Evolutionary conservation across 2,888 invertebrate genomes (phyloP).

Genomic region (Craniophora ligustri): DNA sequence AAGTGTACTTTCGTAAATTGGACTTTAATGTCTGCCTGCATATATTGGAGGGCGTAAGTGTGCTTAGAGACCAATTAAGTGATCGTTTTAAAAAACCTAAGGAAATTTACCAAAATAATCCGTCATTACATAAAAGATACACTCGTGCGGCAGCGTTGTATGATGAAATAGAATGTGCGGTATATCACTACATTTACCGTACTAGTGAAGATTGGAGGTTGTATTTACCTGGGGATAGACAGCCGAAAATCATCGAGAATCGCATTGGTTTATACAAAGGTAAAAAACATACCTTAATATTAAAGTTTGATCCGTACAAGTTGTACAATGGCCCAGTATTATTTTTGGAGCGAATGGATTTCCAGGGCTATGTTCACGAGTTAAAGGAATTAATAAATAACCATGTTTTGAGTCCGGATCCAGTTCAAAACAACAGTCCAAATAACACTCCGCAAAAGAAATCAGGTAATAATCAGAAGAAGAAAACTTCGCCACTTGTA

Average conservation of each 20-base stretch:
- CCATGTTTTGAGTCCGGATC: neutral
- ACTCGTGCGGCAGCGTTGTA: neutral
- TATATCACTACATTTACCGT: conserved; percentile 38
- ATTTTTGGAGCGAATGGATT: conserved; percentile 23
- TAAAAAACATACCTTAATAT: neutral
- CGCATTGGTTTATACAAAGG: neutral
- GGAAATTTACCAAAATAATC: neutral
- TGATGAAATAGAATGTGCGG: conserved; percentile 31
- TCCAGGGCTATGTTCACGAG: conserved; percentile 7
- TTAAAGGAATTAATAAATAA: conserved; percentile 10
- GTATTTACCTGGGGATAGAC: conserved; percentile 21
- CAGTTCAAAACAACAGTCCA: neutral
- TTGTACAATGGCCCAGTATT: conserved; percentile 17
- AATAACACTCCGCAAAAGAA: neutral
- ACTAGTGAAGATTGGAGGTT: conserved; percentile 34
- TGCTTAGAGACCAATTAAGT: conserved; percentile 20
- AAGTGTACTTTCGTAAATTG: conserved; percentile 35
- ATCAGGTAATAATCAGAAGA: neutral
- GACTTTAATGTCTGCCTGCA: conserved; percentile 34
- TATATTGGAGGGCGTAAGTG: conserved; percentile 30
- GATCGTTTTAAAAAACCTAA: neutral
- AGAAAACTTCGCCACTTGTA: neutral
- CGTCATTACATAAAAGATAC: neutral
- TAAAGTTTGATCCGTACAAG: conserved; percentile 4
- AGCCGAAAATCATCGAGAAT: neutral